These are phyloP conservation scores for Diabrotica balteata DNA, from an alignment of 2,888 invertebrate genomes.

Conservation along the genomic window DNA sequence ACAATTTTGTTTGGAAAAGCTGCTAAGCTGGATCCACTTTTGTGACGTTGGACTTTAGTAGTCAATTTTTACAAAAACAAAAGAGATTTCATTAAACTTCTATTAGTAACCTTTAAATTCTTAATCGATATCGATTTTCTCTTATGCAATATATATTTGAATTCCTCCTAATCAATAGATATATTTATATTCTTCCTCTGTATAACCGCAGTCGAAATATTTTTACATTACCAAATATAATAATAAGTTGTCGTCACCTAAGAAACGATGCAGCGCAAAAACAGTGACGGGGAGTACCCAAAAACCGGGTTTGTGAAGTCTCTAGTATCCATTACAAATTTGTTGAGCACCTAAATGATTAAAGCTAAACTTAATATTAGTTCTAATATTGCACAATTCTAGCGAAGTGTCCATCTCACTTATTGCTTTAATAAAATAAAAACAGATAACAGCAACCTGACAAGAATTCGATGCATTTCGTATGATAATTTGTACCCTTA, in stretches of 20 bases:
- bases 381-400: slow-evolving; percentile 62
- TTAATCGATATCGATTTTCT: too few relatives aligned
- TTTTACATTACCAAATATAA: too few relatives aligned
- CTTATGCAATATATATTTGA: too few relatives aligned
- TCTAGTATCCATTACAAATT: slow-evolving; percentile 48
- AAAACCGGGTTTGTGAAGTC: slow-evolving; percentile 48
- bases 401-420: slow-evolving; percentile 57
- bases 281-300: slow-evolving; percentile 40
- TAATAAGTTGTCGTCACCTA: neutral
- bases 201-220: too few relatives aligned
- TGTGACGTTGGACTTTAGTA: too few relatives aligned
- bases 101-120: too few relatives aligned
- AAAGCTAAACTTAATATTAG: slow-evolving; percentile 61
- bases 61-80: too few relatives aligned
- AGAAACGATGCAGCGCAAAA: slow-evolving; percentile 21
- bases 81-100: too few relatives aligned
- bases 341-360: slow-evolving; percentile 62
- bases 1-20: too few relatives aligned
- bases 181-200: too few relatives aligned
- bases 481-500: neutral
- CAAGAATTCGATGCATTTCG: neutral
- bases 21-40: too few relatives aligned
- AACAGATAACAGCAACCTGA: slow-evolving; percentile 1
- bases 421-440: slow-evolving; percentile 44
- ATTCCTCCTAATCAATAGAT: too few relatives aligned